Base-by-base conservation (phyloP, 1,140 invertebrate genomes). In the Eumaeus atala region DNA sequence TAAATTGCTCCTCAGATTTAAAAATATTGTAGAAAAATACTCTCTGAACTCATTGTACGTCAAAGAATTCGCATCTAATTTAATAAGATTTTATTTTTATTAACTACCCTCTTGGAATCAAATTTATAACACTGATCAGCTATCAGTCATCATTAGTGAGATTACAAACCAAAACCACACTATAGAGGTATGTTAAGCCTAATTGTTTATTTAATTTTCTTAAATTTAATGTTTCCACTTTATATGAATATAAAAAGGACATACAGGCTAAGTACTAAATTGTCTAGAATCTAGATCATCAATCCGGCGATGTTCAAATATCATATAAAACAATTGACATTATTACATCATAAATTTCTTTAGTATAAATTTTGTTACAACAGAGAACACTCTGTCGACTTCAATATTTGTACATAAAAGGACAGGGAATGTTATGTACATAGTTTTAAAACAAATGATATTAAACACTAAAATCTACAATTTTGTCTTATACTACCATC, bases 21-120 rank as follows among this genome's bases (percentile, higher is more conserved):
- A 81, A 84, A 81, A 84, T 66, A 83, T 77, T 81, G 77, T 86
- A 86, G 83, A 86, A 86, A 86, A 86, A 86, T 86, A 86, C 78
- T 77, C 77, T 83, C 73, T 77, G 71, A 84, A 82, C 76, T 79
- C 72, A 77, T 76, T 52, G 70, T 69, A 70, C 59, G 58, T 70
- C 68, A 71, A 70, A 80, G 67, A 71, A 85, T 77, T 77, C 81
- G 21, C 55, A 78, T 74, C 67, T 77, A 72, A 72, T 72, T 64
- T 67, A 62, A 72, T 67, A 54, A 65, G 65, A 72, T 80, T 72
- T 68, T 68, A 59, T 69, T 80, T 72, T 68, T 68, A 59, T 69
- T 68, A 74, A 65, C 63, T 66, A 69, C 62, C 73, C 72, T 73
- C 53, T 70, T 74, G 63, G 60, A 68, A 66, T 72, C 55, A 52